phyloP scores from a whole-genome alignment of 1,140 invertebrate genomes.

The Cotesia typhae region DNA sequence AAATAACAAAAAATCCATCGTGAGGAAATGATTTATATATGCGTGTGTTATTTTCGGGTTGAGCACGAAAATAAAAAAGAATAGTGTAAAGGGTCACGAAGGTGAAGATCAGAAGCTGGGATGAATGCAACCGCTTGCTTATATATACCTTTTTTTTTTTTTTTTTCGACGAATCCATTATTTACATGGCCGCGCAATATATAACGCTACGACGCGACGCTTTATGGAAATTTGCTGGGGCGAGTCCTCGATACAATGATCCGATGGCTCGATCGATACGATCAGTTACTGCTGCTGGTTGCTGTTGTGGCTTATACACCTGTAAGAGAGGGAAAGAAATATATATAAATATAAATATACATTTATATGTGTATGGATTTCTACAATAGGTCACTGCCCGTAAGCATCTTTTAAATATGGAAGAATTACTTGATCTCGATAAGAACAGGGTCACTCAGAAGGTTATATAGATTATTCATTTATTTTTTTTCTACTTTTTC shows the following conservation, averaged over 20 bases:
- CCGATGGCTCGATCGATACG: conserved; percentile 14
- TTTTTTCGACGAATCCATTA: conserved; percentile 6
- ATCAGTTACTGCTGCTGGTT: neutral
- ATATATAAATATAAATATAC: neutral
- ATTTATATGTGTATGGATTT: no score
- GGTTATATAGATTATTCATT: no score
- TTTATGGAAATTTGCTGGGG: conserved; percentile 13
- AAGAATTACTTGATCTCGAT: no score
- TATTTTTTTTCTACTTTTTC: no score
- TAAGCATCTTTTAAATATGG: conserved; percentile 7
- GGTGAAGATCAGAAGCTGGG: no score
- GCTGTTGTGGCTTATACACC: neutral
- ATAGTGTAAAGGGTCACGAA: no score
- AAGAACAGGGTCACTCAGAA: no score
- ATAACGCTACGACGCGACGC: conserved; percentile 6
- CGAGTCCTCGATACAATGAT: conserved; percentile 19
- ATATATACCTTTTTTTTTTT: neutral
- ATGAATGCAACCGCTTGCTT: no score
- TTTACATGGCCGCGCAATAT: neutral
- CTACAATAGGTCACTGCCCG: conserved; percentile 1
- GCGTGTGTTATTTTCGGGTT: no score
- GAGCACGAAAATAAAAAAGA: neutral
- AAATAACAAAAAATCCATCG: no score
- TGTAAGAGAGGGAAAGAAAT: conserved; percentile 9
- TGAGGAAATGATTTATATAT: no score